Evolutionary conservation across 1,140 invertebrate species (phyloP), one percentile per base, ranked within the genome.

Genomic region (Pseudomyrmex dendroicus): DNA sequence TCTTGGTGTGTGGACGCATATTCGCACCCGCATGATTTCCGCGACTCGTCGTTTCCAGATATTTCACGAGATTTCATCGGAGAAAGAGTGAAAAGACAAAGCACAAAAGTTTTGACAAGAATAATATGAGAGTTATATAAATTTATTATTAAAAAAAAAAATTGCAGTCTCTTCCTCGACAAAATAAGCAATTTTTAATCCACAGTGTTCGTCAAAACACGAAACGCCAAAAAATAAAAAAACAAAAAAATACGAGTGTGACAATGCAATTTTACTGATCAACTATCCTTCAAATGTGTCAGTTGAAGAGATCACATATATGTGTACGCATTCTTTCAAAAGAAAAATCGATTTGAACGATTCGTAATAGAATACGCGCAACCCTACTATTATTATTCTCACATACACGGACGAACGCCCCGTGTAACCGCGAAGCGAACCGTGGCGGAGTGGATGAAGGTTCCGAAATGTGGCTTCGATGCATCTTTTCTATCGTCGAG

Each of bases 401-500:
- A 50, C 64, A 15, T 44, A 72, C 66, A 70, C 72, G 10, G 66
- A 12, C 54, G 66, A 22, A 61, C 76, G 70, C 76, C 54, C 66
- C 13, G 22, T 59, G 17, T 70, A 66, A 52, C 48, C 63, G 52
- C 22, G 63, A 84, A 63, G 68, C 63, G 84, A 57, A 57, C 50
- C 17, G 85, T 78, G 86, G 73, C 66, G 56, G 86, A 77, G 70
- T 61, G 86, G 86, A 77, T 57, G 83, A 82, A 82, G 86, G 83
- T 68, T 61, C 87, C 76, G 86, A 87, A 77, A 88, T 86, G 87
- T 84, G 87, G 84, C 80, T 78, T 76, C 84, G 87, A 74, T 85
- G 86, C 88, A 86, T 90, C 88, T 89, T 90, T 90, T 84, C 88
- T 90, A 90, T 90, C 89, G 88, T 78, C 80, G 44, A 73, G 77